Evolutionary conservation across 2,888 invertebrate species (phyloP).

Genomic region (Eristalis arbustorum): DNA sequence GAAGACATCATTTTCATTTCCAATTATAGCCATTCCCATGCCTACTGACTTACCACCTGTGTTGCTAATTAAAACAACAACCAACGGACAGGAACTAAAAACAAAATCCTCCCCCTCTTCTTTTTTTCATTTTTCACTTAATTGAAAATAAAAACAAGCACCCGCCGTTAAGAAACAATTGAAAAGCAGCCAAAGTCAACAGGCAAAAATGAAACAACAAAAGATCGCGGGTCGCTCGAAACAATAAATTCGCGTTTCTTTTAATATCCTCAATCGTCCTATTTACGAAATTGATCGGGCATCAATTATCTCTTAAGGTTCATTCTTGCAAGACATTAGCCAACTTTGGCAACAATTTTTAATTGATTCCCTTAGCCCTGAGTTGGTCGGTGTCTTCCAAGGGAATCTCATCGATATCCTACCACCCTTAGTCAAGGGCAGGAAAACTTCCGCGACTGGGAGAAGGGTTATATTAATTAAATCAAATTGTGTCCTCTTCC

Average conservation of each 20-base stretch:
- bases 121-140: not conserved
- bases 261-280: conserved; percentile 13
- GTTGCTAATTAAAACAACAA: not conserved
- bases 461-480: conserved; percentile 60
- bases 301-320: conserved; percentile 34
- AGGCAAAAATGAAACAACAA: conserved; percentile 1
- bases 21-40: not conserved
- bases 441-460: conserved; percentile 10
- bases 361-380: conserved; percentile 44
- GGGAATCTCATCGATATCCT: conserved; percentile 8
- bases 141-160: not conserved
- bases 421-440: not conserved
- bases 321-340: conserved; percentile 1
- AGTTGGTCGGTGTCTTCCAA: conserved; percentile 35
- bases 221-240: not conserved
- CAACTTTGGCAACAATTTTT: conserved; percentile 43
- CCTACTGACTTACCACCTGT: not conserved
- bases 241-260: not conserved
- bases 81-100: not conserved
- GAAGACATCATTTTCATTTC: not conserved
- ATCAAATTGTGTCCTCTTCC: conserved; percentile 54
- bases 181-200: conserved; percentile 34
- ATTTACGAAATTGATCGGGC: conserved; percentile 37
- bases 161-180: not conserved
- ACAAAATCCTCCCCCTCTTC: too few species aligned